Conservation (phyloP, 2,113 vertebrate genomes). For the Struthidea cinerea region DNA sequence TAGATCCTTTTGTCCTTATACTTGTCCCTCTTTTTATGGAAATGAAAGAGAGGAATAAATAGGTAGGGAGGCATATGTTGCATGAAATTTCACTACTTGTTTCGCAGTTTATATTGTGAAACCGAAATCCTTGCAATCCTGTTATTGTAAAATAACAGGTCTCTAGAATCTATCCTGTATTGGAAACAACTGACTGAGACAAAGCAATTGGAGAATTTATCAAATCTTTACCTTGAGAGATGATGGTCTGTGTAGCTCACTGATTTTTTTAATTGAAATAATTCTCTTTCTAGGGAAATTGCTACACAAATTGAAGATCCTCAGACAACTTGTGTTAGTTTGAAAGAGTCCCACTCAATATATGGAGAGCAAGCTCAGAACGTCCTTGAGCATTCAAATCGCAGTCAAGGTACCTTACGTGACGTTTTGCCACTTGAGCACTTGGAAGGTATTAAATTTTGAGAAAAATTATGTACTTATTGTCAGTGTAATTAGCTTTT, state of each 20-base stretch:
- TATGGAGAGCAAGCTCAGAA: neutral
- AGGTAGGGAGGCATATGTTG: neutral
- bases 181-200: neutral
- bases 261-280: neutral
- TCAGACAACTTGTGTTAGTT: conserved; percentile 60
- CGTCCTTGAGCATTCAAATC: neutral
- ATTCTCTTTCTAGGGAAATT: conserved; percentile 69
- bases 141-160: neutral
- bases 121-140: neutral
- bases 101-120: neutral
- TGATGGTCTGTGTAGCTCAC: neutral
- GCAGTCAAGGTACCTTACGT: neutral
- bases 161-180: neutral
- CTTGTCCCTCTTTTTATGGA: neutral
- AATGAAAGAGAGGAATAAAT: neutral
- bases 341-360: neutral
- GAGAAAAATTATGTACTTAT: neutral
- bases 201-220: neutral
- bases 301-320: conserved; percentile 69
- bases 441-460: conserved; percentile 54
- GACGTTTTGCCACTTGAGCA: neutral
- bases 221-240: accelerated
- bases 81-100: neutral
- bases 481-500: neutral
- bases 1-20: neutral